These are phyloP conservation scores for Grammatotria lemairii DNA, from an alignment of 2,113 vertebrate species.

Conservation along the genomic window DNA sequence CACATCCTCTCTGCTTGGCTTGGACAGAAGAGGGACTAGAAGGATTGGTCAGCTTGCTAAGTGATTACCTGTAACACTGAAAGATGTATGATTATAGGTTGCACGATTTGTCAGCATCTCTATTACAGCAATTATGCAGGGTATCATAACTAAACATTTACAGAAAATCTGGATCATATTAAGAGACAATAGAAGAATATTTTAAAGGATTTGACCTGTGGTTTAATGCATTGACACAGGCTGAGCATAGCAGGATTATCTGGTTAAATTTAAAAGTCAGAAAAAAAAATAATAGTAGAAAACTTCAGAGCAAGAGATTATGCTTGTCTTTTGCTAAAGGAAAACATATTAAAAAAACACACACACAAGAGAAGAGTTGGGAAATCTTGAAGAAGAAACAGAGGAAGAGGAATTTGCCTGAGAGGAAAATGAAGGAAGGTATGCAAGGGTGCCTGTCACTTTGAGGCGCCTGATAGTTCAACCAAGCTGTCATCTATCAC, in stretches of 20 bases:
- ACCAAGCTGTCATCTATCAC: slow-evolving; percentile 30
- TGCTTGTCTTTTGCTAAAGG: background rate
- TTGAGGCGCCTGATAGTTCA: slow-evolving; percentile 51
- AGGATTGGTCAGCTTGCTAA: background rate
- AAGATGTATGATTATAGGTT: background rate
- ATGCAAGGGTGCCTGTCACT: slow-evolving; percentile 57
- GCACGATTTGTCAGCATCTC: background rate
- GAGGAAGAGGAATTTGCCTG: slow-evolving; percentile 77
- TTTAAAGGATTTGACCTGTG: background rate
- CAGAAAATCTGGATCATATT: background rate
- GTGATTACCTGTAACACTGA: background rate
- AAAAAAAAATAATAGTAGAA: background rate
- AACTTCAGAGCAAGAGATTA: background rate
- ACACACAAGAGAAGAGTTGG: background rate
- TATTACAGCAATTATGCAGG: background rate
- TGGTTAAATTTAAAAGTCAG: background rate
- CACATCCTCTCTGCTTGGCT: background rate
- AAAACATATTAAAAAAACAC: background rate
- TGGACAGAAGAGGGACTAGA: background rate
- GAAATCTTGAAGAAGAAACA: slow-evolving; percentile 8
- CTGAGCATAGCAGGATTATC: background rate
- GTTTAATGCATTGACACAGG: background rate
- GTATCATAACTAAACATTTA: background rate
- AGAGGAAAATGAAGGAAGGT: slow-evolving; percentile 72
- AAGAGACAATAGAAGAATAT: background rate